Evolutionary conservation across 2,797 vertebrate genomes (phyloP).

Genomic region (Spinus olivaceus): DNA sequence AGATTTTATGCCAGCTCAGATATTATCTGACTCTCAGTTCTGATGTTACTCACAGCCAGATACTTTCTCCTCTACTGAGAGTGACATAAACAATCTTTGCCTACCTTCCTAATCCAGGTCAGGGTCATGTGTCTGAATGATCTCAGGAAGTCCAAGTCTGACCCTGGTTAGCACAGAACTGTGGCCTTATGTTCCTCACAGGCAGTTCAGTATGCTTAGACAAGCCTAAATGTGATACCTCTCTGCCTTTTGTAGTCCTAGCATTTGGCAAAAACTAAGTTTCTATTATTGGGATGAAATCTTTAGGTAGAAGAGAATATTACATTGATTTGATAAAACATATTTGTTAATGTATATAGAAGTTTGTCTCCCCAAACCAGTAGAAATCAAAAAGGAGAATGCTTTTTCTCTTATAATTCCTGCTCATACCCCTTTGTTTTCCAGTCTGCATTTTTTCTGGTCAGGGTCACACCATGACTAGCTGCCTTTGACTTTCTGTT

Average conservation of each 20-base stretch:
- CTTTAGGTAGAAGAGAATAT: neutral
- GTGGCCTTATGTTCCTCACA: neutral
- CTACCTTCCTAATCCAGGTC: neutral
- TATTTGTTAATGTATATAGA: neutral
- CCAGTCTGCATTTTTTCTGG: neutral
- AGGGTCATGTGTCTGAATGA: neutral
- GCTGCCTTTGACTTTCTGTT: neutral
- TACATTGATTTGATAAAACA: neutral
- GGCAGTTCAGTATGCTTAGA: neutral
- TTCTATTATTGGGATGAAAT: neutral
- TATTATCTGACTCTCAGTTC: neutral
- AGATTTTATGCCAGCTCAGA: neutral
- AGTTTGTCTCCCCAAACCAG: fast-evolving
- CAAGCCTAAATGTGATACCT: neutral
- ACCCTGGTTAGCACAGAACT: neutral
- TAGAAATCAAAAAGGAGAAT: neutral
- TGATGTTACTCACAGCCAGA: neutral
- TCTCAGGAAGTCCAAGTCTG: neutral
- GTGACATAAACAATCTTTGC: neutral
- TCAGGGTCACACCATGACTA: neutral
- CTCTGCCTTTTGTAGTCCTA: neutral
- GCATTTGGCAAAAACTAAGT: neutral
- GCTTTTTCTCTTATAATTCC: neutral
- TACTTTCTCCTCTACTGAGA: neutral
- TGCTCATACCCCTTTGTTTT: neutral